Evolutionary conservation across 2,888 invertebrate species (phyloP), one percentile per base, ranked within the genome.

Genomic region (Cenopis cana): DNA sequence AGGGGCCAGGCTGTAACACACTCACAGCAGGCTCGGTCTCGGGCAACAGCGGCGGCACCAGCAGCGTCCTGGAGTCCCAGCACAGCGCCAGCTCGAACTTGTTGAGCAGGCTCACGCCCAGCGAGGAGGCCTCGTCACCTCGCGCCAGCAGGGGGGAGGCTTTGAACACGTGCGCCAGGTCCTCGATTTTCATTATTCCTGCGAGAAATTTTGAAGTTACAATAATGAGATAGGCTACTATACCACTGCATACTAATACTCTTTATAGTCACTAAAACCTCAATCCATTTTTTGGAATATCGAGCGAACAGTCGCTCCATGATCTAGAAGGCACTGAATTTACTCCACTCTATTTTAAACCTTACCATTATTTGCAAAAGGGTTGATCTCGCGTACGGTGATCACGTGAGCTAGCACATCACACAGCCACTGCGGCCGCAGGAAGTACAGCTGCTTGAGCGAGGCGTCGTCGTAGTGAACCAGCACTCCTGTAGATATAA

Each of bases 391-490:
- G n/a, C 98, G 90, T 20, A 99, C 98, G 0, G 99, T 98, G 46
- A 99, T 98, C 0, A 99, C 98, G 86, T 98, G 98, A 0, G 99
- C 99, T 50, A 99, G 88, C 95, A 99, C 97, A 87, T 99, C 99
- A 89, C 99, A 99, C 54, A 99, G 94, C 99, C 99, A 99, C 87
- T 99, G 99, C 0, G 99, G 99, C 87, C 99, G 98, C 56, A 99
- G 91, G 89, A 99, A 99, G 89, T 99, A 99, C 62, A 99, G 94
- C 89, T 99, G 99, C 83, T 98, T 97, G 2, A 99, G 91, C 0
- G 98, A 98, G 0, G 98, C 98, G 86, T 99, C 99, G 80, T 98
- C 98, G 81, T 98, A 98, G 87, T 98, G 98, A 1, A 99, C 94
- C 10, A 99, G 93, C 1, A 99, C 98, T 46, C 98, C 97, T 97